Percentiles rank a stretch among this genome's conserved stretches.
These are phyloP conservation scores for Entomyzon cyanotis DNA, from an alignment of 2,113 vertebrate species.

Conservation along the genomic window DNA sequence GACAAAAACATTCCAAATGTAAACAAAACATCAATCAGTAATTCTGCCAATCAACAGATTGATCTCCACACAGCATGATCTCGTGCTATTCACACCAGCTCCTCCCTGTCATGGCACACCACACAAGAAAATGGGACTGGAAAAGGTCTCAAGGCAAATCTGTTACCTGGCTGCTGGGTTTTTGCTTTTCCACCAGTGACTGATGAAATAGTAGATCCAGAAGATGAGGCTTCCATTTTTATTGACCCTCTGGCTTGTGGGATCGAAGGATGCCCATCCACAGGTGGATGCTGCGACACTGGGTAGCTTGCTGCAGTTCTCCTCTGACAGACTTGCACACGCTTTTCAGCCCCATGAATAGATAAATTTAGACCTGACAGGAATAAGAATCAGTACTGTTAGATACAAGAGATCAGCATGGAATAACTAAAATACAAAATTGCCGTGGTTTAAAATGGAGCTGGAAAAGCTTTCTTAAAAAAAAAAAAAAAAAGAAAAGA, in stretches of 20 bases:
- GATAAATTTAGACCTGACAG: slow-evolving; percentile 87
- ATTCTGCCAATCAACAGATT: not conserved
- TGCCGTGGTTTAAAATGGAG: not conserved
- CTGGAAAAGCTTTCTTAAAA: not conserved
- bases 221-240: slow-evolving; percentile 88
- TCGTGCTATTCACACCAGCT: not conserved
- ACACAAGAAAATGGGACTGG: not conserved
- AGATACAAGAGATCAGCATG: not conserved
- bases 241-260: slow-evolving; percentile 74
- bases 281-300: slow-evolving; percentile 70
- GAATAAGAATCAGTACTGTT: slow-evolving; percentile 61
- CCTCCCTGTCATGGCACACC: not conserved
- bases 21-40: not conserved
- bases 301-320: slow-evolving; percentile 78
- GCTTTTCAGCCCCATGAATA: slow-evolving; percentile 92
- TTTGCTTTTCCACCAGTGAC: slow-evolving; percentile 75
- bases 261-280: slow-evolving; percentile 76
- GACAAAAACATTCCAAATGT: not conserved
- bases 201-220: slow-evolving; percentile 72
- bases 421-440: not conserved
- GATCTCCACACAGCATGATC: not conserved
- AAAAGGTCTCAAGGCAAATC: not conserved
- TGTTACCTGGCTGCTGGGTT: slow-evolving; percentile 80
- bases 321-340: slow-evolving; percentile 77
- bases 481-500: not conserved